Conservation (phyloP, 2,113 vertebrate genomes). For the Albula goreensis region DNA sequence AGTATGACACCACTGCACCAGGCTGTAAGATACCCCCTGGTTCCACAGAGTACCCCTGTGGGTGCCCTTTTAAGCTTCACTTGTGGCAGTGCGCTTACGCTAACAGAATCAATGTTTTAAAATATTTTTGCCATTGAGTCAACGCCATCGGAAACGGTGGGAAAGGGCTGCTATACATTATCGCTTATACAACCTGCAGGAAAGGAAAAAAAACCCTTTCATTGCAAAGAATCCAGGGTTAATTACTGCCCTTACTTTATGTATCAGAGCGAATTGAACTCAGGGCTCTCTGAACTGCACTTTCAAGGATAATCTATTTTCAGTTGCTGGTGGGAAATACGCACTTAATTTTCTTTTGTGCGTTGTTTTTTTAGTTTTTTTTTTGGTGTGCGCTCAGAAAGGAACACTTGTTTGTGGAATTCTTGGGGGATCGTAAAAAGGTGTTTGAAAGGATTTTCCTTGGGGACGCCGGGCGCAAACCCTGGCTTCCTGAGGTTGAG, state of each 20-base stretch:
- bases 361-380: conserved; percentile 29
- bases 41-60: too few species aligned
- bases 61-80: background rate
- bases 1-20: too few species aligned
- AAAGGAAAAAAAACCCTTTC: conserved; percentile 9
- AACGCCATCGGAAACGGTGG: background rate
- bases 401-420: conserved; percentile 39
- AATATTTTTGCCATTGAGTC: background rate
- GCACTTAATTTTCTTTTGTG: conserved; percentile 7
- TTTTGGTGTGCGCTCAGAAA: conserved; percentile 37
- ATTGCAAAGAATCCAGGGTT: background rate
- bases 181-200: background rate
- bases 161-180: background rate
- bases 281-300: background rate
- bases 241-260: background rate
- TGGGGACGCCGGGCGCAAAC: conserved; percentile 68
- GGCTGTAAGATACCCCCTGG: too few species aligned
- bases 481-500: conserved; percentile 68
- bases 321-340: background rate
- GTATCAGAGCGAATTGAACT: background rate
- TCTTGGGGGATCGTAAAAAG: conserved; percentile 42
- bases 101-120: background rate
- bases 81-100: background rate
- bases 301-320: conserved; percentile 2
- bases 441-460: conserved; percentile 60